phyloP scores from a whole-genome alignment of 2,888 invertebrate genomes.

The Stomorhina lunata region DNA sequence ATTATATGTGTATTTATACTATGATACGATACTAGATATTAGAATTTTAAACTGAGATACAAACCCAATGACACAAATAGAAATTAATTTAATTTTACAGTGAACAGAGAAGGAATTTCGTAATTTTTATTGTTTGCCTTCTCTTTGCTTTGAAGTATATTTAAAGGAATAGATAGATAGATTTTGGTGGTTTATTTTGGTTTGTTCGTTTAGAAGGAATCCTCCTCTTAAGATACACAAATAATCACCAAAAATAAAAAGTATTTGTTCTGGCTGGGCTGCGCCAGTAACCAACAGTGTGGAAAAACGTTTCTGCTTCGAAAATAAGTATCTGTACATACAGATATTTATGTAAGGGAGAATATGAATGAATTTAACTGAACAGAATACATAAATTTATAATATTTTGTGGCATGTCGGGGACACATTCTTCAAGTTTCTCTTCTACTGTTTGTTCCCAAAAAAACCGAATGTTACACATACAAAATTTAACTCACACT shows the following conservation, averaged over 20 bases:
- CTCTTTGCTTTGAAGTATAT: not conserved
- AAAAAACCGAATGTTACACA: not conserved
- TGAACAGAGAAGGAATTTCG: not conserved
- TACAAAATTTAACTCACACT: not conserved
- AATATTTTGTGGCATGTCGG: constrained; percentile 54
- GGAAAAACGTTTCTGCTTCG: not conserved
- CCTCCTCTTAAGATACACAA: no score
- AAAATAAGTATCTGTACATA: constrained; percentile 4
- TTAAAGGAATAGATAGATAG: not conserved
- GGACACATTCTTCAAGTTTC: constrained; percentile 47
- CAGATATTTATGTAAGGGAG: not conserved
- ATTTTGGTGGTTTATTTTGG: not conserved
- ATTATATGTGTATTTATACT: no score
- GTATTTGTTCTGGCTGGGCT: not conserved
- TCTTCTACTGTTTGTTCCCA: constrained; percentile 9
- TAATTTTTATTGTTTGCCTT: not conserved
- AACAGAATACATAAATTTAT: constrained; percentile 20
- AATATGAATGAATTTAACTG: constrained; percentile 3
- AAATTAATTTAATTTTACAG: constrained; percentile 11
- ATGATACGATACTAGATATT: no score
- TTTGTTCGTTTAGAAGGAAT: not conserved
- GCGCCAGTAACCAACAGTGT: constrained; percentile 3
- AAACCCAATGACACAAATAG: not conserved
- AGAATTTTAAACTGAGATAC: no score
- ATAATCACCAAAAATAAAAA: not conserved